Percentiles rank a stretch among this genome's conserved stretches.
Conservation (phyloP, 2,888 invertebrate species). For the Megamerina dolium region DNA sequence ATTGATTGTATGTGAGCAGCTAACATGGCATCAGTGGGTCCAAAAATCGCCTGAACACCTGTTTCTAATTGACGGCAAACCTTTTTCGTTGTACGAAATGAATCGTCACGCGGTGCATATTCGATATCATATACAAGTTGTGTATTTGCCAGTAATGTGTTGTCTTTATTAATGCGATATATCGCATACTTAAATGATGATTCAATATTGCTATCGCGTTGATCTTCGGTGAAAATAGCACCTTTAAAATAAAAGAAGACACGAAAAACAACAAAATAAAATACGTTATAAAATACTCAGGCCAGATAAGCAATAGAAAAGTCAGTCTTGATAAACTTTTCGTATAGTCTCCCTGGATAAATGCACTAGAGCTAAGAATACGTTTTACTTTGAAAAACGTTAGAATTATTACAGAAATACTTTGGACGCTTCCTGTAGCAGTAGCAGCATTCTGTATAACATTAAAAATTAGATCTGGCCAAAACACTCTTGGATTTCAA, state of each 20-base stretch:
- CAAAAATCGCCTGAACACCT: slow-evolving; percentile 65
- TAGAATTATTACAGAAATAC: too few relatives aligned
- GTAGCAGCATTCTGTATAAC: too few relatives aligned
- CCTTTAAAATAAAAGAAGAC: slow-evolving; percentile 62
- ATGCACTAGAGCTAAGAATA: too few relatives aligned
- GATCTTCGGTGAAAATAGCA: slow-evolving; percentile 87
- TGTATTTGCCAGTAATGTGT: slow-evolving; percentile 73
- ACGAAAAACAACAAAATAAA: slow-evolving; percentile 35
- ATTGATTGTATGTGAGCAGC: slow-evolving; percentile 83
- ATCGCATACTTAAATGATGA: slow-evolving; percentile 93
- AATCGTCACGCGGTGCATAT: slow-evolving; percentile 82
- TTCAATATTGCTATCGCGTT: slow-evolving; percentile 78
- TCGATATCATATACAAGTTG: slow-evolving; percentile 90
- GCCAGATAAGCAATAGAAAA: too few relatives aligned
- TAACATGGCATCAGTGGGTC: slow-evolving; percentile 76
- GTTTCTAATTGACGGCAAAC: slow-evolving; percentile 60
- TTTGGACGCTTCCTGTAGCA: too few relatives aligned
- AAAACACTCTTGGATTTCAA: too few relatives aligned
- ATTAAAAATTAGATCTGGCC: too few relatives aligned
- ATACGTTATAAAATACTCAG: neutral
- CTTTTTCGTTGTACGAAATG: slow-evolving; percentile 86
- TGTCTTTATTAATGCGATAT: slow-evolving; percentile 86
- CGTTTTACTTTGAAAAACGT: too few relatives aligned
- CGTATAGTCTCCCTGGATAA: too few relatives aligned
- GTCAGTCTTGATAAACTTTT: too few relatives aligned